Conservation (phyloP, 2,888 invertebrate species). For the Volucella inflata region DNA sequence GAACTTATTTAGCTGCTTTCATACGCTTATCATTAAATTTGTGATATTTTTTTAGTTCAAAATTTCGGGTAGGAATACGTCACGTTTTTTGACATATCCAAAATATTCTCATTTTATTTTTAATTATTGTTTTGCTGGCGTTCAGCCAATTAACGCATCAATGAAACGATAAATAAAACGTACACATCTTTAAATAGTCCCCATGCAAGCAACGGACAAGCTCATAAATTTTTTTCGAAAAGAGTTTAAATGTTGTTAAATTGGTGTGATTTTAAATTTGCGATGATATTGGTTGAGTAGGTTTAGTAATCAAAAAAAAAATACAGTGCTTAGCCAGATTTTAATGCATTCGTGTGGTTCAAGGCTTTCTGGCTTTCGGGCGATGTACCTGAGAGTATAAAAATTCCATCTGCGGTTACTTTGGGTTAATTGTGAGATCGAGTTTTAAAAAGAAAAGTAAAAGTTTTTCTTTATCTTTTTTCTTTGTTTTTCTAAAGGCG, state of each 20-base stretch:
- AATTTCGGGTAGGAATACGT: constrained; percentile 12
- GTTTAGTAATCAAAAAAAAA: too few species aligned
- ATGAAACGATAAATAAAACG: constrained; percentile 24
- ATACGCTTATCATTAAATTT: not conserved
- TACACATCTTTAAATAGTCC: constrained; percentile 3
- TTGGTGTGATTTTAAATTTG: too few species aligned
- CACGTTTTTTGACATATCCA: constrained; percentile 18
- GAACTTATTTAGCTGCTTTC: constrained; percentile 30
- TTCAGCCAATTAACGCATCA: constrained; percentile 40
- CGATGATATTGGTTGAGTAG: too few species aligned
- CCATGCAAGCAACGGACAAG: not conserved
- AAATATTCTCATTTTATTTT: not conserved
- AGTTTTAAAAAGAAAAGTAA: too few species aligned
- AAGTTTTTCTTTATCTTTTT: too few species aligned
- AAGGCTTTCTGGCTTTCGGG: too few species aligned
- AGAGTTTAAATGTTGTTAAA: not conserved
- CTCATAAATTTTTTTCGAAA: not conserved
- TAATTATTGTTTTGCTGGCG: not conserved
- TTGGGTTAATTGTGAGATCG: too few species aligned
- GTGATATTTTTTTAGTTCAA: not conserved
- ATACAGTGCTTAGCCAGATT: too few species aligned
- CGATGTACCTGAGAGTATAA: too few species aligned
- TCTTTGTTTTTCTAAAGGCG: too few species aligned
- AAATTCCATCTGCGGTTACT: too few species aligned
- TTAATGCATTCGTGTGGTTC: too few species aligned